Evolutionary conservation across 2,888 invertebrate species (phyloP).

Genomic region (Parapristionchus giblindavisi): DNA sequence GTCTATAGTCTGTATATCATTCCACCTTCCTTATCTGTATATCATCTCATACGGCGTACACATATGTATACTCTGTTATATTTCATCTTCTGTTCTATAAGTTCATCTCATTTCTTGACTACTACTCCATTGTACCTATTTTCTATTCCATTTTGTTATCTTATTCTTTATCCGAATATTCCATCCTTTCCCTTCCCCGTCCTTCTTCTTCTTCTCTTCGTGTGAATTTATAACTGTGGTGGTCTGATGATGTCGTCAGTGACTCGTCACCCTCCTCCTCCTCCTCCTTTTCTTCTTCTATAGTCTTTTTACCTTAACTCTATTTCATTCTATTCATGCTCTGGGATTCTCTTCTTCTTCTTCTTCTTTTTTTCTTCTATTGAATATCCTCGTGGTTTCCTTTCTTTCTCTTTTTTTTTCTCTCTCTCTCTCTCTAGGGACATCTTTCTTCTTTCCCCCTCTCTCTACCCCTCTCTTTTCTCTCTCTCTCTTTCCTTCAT

Average conservation of each 20-base stretch:
- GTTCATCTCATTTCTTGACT: too few species aligned
- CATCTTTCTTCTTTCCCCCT: background rate
- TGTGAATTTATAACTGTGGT: too few species aligned
- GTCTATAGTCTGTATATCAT: too few species aligned
- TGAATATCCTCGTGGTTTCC: slow-evolving; percentile 10
- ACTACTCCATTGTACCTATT: too few species aligned
- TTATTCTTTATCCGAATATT: too few species aligned
- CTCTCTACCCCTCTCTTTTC: slow-evolving; percentile 15
- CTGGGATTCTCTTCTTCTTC: slow-evolving; percentile 9
- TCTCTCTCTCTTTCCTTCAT: background rate
- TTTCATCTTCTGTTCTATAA: too few species aligned
- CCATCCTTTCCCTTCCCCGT: background rate
- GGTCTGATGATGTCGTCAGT: slow-evolving; percentile 5
- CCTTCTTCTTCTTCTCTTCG: background rate
- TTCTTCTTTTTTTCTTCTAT: background rate
- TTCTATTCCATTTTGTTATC: too few species aligned
- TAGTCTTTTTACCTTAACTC: background rate
- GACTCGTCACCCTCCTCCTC: background rate
- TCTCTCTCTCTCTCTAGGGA: slow-evolving; percentile 8
- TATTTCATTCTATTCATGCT: too few species aligned
- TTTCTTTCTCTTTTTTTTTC: slow-evolving; percentile 16
- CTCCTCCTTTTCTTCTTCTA: background rate
- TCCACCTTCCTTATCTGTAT: too few species aligned
- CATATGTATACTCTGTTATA: too few species aligned
- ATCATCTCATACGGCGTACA: too few species aligned